Evolutionary conservation across 2,113 vertebrate species (phyloP).

Genomic region (Cebus imitator): DNA sequence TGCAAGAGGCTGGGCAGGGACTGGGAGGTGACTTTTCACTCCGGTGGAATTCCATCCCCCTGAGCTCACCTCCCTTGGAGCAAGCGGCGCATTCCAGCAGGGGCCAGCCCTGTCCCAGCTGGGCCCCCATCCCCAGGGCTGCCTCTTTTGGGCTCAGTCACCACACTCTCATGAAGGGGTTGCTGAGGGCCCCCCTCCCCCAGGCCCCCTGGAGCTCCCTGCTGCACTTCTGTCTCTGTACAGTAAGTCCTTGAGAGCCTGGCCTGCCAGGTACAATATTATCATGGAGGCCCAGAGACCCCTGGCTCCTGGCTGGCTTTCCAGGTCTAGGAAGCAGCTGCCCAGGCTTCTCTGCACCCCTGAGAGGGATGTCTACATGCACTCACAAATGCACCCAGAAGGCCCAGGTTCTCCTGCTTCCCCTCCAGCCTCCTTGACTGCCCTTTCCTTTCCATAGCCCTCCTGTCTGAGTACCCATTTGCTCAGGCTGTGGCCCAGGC

Average conservation of each 20-base stretch:
- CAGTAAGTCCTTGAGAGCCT: neutral
- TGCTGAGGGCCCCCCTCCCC: neutral
- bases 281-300: fast-evolving
- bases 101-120: conserved; percentile 44
- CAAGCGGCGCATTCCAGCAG: conserved; percentile 60
- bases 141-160: neutral
- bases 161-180: neutral
- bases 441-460: neutral
- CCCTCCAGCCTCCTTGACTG: neutral
- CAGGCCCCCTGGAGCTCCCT: neutral
- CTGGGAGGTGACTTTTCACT: conserved; percentile 63
- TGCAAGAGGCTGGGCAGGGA: conserved; percentile 49
- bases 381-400: neutral
- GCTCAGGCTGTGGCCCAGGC: neutral
- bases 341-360: neutral
- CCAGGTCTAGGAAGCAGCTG: neutral
- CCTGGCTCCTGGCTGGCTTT: neutral
- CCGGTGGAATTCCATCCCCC: conserved; percentile 70
- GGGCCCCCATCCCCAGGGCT: conserved; percentile 19
- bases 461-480: neutral
- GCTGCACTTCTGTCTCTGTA: fast-evolving
- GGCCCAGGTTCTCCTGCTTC: neutral
- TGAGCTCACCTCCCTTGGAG: conserved; percentile 74
- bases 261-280: fast-evolving
- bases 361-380: fast-evolving